Evolutionary conservation across 2,888 invertebrate genomes (phyloP), one percentile per base, ranked within the genome.

Genomic region (Tachina lurida): DNA sequence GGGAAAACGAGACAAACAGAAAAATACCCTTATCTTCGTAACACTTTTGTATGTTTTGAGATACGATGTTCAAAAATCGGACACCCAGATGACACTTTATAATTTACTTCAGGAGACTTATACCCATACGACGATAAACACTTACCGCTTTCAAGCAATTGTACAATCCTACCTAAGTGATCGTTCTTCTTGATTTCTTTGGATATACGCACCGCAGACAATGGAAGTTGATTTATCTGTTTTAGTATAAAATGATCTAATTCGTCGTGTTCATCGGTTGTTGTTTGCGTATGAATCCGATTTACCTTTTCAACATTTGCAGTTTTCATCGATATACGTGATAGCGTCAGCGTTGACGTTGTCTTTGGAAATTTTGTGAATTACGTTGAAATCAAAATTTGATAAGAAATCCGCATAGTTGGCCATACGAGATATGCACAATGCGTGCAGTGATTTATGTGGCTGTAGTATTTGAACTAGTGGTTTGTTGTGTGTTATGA

Each of bases 401-500:
- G 56, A 54, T 3, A 67, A 67, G 62, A 84, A 87, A 47, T 86
- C 84, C 2, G 84, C 80, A 45, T 86, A 84, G 60, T 87, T 82
- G 22, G 82, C 70, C 84, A 76, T 87, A 2, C 86, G 49, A 10
- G 81, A 79, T 49, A 87, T 84, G 60, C 87, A 77, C 7, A 71
- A 65, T 12, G 63, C 73, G 7, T 84, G 86, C 3, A 86, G 49
- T 9, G 78, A 77, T 75, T 85, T 87, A 15, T 60, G 45, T 4
- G 85, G 84, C 43, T 85, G 80, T 12, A 87, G 19, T 17, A 87
- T 85, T 63, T 84, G 78, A 13, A 60, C 45, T 8, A 84, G n/a
- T 1, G 87, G 82, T 22, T 87, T 84, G 60, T 87, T 73, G 56
- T 87, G 84, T 0, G 87, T 84, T 3, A 86, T 78, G 13, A 87